phyloP scores from a whole-genome alignment of 2,797 vertebrate species.

The Pipistrellus kuhlii region DNA sequence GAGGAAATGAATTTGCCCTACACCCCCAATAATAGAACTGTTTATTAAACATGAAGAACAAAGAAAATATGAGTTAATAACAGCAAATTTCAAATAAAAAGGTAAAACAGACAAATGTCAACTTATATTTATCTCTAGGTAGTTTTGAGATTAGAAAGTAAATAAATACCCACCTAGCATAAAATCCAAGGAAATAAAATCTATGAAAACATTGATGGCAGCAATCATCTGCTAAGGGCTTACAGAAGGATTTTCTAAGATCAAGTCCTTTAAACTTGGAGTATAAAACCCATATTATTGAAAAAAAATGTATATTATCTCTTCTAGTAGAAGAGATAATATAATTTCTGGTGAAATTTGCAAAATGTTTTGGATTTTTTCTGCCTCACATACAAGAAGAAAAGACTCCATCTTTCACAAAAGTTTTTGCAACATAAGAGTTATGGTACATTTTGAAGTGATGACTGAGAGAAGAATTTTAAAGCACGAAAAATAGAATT shows the following conservation, averaged over 20 bases:
- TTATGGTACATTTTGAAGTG: not conserved
- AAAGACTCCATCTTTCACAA: not conserved
- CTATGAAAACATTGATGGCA: not conserved
- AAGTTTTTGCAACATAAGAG: not conserved
- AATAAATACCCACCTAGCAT: constrained; percentile 27
- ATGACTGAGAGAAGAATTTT: not conserved
- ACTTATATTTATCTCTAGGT: not conserved
- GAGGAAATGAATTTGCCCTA: constrained; percentile 40
- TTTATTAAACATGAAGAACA: constrained; percentile 58
- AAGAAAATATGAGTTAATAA: constrained; percentile 20
- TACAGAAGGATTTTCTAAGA: not conserved
- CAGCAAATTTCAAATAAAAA: constrained; percentile 44
- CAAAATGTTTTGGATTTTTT: not conserved
- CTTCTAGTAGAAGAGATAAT: not conserved
- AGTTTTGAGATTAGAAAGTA: constrained; percentile 46
- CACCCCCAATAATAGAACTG: not conserved
- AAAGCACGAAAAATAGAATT: not conserved
- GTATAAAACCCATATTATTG: not conserved
- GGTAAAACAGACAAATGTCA: not conserved
- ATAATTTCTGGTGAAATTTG: constrained; percentile 39
- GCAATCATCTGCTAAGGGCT: not conserved
- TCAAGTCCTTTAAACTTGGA: not conserved
- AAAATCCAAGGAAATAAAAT: constrained; percentile 37
- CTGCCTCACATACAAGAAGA: not conserved
- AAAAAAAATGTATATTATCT: not conserved